These are phyloP conservation scores for Porites rus DNA, from an alignment of 92 coral and sea anemone species.

Conservation along the genomic window DNA sequence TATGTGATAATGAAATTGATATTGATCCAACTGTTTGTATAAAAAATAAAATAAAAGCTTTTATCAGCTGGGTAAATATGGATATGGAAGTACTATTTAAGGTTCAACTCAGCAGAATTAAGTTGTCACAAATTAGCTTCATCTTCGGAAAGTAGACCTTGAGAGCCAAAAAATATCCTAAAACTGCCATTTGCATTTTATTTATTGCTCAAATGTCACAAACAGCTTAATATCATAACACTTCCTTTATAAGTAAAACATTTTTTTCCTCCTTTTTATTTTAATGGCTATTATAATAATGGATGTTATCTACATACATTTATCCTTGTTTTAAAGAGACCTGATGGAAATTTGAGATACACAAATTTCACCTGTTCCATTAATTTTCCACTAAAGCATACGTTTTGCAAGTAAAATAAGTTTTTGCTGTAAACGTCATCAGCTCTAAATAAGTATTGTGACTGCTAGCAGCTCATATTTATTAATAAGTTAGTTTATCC, in stretches of 20 bases:
- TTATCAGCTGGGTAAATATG: no score
- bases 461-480: constrained; percentile 36
- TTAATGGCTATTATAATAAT: not conserved
- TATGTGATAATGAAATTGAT: not conserved
- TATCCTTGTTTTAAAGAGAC: not conserved
- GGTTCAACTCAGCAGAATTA: no score
- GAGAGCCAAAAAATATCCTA: not conserved
- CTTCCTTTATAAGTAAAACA: not conserved
- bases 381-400: not conserved
- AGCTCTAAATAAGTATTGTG: constrained; percentile 27
- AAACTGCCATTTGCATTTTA: not conserved
- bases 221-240: not conserved
- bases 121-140: not conserved
- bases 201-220: not conserved
- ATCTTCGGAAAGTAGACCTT: no score
- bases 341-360: not conserved
- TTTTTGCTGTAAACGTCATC: constrained; percentile 8
- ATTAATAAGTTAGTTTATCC: constrained; percentile 18
- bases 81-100: no score
- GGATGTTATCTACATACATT: not conserved
- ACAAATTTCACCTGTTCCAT: constrained; percentile 35
- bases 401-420: constrained; percentile 16
- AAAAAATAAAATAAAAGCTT: not conserved
- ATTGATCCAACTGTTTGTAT: not conserved
- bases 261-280: not conserved